Conservation (phyloP, 2,113 vertebrate species). For the Thamnaconus septentrionalis region DNA sequence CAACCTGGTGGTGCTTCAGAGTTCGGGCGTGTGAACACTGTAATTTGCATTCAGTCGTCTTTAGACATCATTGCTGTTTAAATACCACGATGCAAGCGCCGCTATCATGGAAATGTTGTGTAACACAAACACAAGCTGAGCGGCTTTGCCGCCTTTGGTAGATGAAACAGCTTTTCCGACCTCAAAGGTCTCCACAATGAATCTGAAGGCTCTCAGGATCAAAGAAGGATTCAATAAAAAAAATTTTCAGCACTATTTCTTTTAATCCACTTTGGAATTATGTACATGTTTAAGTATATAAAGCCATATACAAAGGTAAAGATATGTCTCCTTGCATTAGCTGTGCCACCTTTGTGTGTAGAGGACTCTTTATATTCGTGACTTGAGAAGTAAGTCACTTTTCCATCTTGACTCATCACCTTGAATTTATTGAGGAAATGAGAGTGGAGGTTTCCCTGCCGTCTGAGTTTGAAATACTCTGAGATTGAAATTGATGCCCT, state of each 20-base stretch:
- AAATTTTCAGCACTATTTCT: background rate
- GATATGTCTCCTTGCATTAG: too few relatives aligned
- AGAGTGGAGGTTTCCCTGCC: background rate
- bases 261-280: too few relatives aligned
- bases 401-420: background rate
- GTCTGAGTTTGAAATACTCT: background rate
- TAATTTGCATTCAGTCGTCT: slow-evolving; percentile 25
- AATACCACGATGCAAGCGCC: slow-evolving; percentile 9
- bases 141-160: slow-evolving; percentile 4
- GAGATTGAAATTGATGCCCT: background rate
- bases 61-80: slow-evolving; percentile 16
- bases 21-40: slow-evolving; percentile 24
- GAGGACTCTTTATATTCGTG: too few relatives aligned
- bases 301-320: too few relatives aligned
- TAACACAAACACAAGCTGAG: background rate
- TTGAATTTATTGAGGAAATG: background rate
- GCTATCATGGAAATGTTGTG: slow-evolving; percentile 12
- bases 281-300: too few relatives aligned
- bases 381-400: too few relatives aligned
- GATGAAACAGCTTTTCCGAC: background rate
- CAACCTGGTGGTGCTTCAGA: slow-evolving; percentile 10
- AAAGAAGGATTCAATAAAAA: slow-evolving; percentile 27
- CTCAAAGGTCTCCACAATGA: slow-evolving; percentile 11
- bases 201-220: slow-evolving; percentile 10
- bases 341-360: too few relatives aligned